Base-by-base conservation (phyloP, 2,113 vertebrate species). In the Pterocles orientalis region DNA sequence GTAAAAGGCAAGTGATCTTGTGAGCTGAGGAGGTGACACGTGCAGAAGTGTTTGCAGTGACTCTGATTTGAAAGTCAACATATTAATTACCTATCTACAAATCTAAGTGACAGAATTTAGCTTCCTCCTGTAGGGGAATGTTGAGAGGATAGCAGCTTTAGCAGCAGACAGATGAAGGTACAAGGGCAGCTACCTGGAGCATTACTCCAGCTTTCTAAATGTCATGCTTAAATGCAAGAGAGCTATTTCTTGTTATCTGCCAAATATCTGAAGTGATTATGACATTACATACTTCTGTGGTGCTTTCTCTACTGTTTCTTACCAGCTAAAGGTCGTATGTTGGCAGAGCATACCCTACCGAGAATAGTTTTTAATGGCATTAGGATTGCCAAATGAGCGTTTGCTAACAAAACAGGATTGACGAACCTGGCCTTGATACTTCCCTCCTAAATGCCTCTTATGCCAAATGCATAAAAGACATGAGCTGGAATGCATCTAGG, bases 151-250 rank as follows among this genome's bases (percentile, higher is more conserved):
- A 47, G 77, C 41, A 48, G 8, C 60, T 77, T n/a, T 29, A 90
- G 36, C 36, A 78, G 51, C 72, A 81, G 80, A 62, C 80, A 58
- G 64, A 29, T 57, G 25, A 81, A 12, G 14, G 39, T 58, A 43
- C 17, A 47, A 66, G 56, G 64, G 41, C 83, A 88, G 56, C n/a
- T 77, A 60, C 23, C 43, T 31, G 1, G 47, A 86, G 36, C 3
- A 14, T 81, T 78, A 69, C 25, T 86, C 6, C 26, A 79, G 54
- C 64, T 96, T 95, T 84, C 28, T 71, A 86, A 95, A 91, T 90
- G 65, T 48, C 48, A 69, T 12, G 14, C 50, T 81, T 75, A 68
- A 79, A 25, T 57, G 36, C 61, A 53, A 57, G 77, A 70, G 58
- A 25, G 39, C 66, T 17, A 3, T 56, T 62, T 80, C 73, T 83